Evolutionary conservation across 2,113 vertebrate species (phyloP).

Genomic region (Zonotrichia leucophrys): DNA sequence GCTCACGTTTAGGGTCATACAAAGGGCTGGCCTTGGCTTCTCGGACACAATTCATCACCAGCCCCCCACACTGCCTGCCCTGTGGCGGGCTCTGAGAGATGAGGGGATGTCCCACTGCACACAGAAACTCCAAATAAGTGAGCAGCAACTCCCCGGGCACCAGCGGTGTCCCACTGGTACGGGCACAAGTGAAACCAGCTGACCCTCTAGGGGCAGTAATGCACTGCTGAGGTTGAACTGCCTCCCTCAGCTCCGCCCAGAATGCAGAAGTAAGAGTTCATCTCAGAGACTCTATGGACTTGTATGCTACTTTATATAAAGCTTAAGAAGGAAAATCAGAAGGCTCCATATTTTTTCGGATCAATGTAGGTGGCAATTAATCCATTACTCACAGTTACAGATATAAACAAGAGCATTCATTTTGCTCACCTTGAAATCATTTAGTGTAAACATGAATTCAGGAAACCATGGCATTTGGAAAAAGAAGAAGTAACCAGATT

Average conservation of each 20-base stretch:
- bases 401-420: conserved; percentile 51
- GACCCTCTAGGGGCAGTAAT: neutral
- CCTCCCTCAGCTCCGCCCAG: neutral
- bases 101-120: neutral
- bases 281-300: neutral
- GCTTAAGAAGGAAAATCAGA: neutral
- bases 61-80: neutral
- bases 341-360: neutral
- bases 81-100: neutral
- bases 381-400: conserved; percentile 36
- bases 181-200: neutral
- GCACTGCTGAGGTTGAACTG: neutral
- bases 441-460: conserved; percentile 97
- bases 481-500: conserved; percentile 96
- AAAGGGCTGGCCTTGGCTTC: neutral
- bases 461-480: conserved; percentile 97
- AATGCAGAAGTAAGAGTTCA: neutral
- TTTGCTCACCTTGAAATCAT: conserved; percentile 95
- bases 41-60: neutral
- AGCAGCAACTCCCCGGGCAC: neutral
- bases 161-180: neutral
- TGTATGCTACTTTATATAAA: neutral
- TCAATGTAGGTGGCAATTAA: neutral
- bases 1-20: neutral
- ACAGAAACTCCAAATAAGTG: neutral